Evolutionary conservation across 2,888 invertebrate genomes (phyloP).

Genomic region (Muschampia plurimacula): DNA sequence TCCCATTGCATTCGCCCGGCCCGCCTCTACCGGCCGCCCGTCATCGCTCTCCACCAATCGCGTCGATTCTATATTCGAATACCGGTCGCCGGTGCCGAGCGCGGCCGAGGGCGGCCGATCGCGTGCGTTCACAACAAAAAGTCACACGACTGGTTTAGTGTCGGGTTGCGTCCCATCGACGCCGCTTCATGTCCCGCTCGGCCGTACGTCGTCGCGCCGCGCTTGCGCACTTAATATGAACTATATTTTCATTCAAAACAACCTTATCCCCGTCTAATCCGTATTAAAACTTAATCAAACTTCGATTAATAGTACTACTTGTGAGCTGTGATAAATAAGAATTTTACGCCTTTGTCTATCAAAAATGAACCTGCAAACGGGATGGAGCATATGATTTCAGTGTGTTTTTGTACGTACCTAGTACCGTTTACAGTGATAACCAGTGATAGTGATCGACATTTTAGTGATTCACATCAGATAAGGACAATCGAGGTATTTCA

Average conservation of each 20-base stretch:
- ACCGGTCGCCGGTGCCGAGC: slow-evolving; percentile 60
- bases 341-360: slow-evolving; percentile 53
- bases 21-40: slow-evolving; percentile 73
- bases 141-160: slow-evolving; percentile 83
- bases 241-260: slow-evolving; percentile 69
- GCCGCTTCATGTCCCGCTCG: slow-evolving; percentile 78
- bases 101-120: slow-evolving; percentile 72
- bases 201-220: slow-evolving; percentile 59
- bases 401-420: slow-evolving; percentile 74
- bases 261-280: slow-evolving; percentile 53
- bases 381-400: slow-evolving; percentile 82
- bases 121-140: slow-evolving; percentile 82
- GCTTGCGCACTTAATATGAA: slow-evolving; percentile 74
- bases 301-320: slow-evolving; percentile 45
- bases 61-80: slow-evolving; percentile 52
- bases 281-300: slow-evolving; percentile 36
- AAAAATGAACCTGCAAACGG: slow-evolving; percentile 77
- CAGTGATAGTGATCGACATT: slow-evolving; percentile 81
- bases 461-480: slow-evolving; percentile 71
- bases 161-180: slow-evolving; percentile 85
- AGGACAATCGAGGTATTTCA: slow-evolving; percentile 77
- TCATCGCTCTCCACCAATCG: slow-evolving; percentile 58
- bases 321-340: slow-evolving; percentile 73
- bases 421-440: slow-evolving; percentile 75
- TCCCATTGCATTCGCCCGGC: slow-evolving; percentile 67